phyloP scores from a whole-genome alignment of 2,888 invertebrate species.

The Dione vanillae region DNA sequence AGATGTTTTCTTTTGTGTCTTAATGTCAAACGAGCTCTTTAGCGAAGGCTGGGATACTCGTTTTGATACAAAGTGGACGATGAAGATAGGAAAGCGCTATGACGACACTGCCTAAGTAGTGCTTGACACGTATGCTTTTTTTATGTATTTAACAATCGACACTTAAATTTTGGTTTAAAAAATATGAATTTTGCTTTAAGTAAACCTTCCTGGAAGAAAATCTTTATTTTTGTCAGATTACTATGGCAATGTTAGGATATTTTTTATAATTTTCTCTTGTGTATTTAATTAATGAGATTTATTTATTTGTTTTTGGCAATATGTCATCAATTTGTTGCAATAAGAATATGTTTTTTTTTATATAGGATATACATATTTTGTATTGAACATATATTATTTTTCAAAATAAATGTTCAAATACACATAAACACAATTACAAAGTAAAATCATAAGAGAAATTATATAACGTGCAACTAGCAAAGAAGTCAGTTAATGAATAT shows the following conservation, averaged over 20 bases:
- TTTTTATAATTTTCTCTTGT: no score
- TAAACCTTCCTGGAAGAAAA: no score
- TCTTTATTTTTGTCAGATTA: no score
- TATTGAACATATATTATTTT: no score
- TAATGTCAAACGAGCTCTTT: slow-evolving; percentile 2
- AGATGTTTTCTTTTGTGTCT: not conserved
- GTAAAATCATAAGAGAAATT: not conserved
- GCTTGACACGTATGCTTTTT: slow-evolving; percentile 17
- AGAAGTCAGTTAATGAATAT: slow-evolving; percentile 7
- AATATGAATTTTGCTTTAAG: not conserved
- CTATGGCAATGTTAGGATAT: no score
- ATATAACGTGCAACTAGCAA: not conserved
- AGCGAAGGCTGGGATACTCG: slow-evolving; percentile 14
- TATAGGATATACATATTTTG: no score
- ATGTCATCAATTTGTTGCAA: no score
- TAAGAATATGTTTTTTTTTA: no score
- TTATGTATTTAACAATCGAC: slow-evolving; percentile 2
- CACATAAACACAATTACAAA: no score
- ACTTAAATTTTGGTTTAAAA: not conserved
- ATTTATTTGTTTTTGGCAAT: no score
- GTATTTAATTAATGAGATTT: no score
- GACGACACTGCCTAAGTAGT: not conserved
- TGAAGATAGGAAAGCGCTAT: not conserved
- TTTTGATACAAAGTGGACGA: slow-evolving; percentile 13
- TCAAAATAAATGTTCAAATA: no score